These are phyloP conservation scores for Tauraco hartlaubi DNA, from an alignment of 2,797 vertebrate genomes.

Conservation along the genomic window DNA sequence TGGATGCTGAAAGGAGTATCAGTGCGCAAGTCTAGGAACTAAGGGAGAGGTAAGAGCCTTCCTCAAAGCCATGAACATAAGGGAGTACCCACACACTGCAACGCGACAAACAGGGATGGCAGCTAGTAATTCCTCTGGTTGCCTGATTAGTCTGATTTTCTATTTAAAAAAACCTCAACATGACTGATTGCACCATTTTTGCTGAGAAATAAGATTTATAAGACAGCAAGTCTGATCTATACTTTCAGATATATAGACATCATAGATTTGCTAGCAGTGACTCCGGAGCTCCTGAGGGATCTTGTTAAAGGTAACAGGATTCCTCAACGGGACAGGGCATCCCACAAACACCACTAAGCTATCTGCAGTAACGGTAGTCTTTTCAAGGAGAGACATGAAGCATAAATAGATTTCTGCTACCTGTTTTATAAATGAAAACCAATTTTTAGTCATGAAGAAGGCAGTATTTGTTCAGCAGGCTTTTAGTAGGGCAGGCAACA, in stretches of 20 bases:
- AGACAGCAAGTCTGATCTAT: not conserved
- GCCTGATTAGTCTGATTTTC: not conserved
- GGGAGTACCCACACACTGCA: accelerated
- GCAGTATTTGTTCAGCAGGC: not conserved
- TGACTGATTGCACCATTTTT: not conserved
- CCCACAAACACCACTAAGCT: not conserved
- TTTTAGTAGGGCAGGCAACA: not conserved
- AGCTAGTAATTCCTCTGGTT: not conserved
- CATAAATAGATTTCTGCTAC: not conserved
- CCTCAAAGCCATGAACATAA: not conserved
- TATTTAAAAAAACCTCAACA: not conserved
- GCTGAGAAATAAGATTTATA: not conserved
- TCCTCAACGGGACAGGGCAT: accelerated
- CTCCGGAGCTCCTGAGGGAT: not conserved
- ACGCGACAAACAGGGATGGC: not conserved
- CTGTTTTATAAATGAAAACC: not conserved
- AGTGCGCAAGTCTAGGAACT: not conserved
- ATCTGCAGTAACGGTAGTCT: not conserved
- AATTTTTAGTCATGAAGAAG: not conserved
- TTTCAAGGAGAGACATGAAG: not conserved
- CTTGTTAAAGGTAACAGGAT: not conserved
- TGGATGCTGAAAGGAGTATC: not conserved
- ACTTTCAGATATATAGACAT: not conserved
- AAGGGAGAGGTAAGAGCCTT: not conserved
- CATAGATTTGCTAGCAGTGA: not conserved